phyloP scores from a whole-genome alignment of 2,888 invertebrate species.

The Anagyrus pseudococci region DNA sequence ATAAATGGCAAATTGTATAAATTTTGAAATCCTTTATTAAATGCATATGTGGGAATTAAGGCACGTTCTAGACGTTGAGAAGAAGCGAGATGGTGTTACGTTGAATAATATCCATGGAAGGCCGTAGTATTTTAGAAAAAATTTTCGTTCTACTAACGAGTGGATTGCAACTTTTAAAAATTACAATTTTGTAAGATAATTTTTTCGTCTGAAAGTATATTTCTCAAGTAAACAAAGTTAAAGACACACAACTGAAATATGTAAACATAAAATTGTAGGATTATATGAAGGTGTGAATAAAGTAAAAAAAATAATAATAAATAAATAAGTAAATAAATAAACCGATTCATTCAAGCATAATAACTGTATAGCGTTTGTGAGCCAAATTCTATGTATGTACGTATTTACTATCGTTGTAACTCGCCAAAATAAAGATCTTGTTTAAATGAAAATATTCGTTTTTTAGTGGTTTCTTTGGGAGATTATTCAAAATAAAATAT shows the following conservation, averaged over 20 bases:
- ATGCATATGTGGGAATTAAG: not conserved
- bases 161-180: too few species aligned
- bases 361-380: slow-evolving; percentile 40
- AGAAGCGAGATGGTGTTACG: too few species aligned
- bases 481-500: too few species aligned
- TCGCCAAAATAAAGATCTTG: slow-evolving; percentile 40
- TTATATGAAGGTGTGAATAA: slow-evolving; percentile 24
- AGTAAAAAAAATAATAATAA: slow-evolving; percentile 10
- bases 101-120: too few species aligned
- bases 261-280: slow-evolving; percentile 29
- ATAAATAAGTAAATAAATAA: slow-evolving; percentile 16
- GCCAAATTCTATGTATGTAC: slow-evolving; percentile 40
- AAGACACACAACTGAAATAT: slow-evolving; percentile 17
- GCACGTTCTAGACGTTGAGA: too few species aligned
- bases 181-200: too few species aligned
- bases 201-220: not conserved
- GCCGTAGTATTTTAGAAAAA: too few species aligned
- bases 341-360: slow-evolving; percentile 36
- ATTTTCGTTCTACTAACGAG: too few species aligned
- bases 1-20: slow-evolving; percentile 18
- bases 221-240: slow-evolving; percentile 9
- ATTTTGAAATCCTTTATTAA: slow-evolving; percentile 36
- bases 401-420: slow-evolving; percentile 41
- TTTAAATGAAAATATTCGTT: slow-evolving; percentile 26
- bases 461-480: not conserved